Evolutionary conservation across 2,797 vertebrate genomes (phyloP), one percentile per base, ranked within the genome.

Genomic region (Geotrypetes seraphini): DNA sequence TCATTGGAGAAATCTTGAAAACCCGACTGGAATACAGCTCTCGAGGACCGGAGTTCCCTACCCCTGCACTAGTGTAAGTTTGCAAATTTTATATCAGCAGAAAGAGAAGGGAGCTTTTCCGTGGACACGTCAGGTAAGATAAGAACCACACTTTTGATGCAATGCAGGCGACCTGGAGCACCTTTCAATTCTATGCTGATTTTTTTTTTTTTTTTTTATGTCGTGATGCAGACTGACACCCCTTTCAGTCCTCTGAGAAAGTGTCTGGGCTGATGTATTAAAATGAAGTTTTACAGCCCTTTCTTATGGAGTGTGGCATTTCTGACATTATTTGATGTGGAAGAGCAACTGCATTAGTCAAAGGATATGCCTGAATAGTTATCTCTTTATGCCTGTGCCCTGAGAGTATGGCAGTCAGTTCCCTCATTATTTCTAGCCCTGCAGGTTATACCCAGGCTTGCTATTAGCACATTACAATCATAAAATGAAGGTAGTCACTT

Each of bases 341-440:
- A 57, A 56, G 56, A 63, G 62, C 51, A 59, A 46, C 57, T 61
- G 51, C 60, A 63, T 73, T 69, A 66, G 67, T 66, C 43, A 36
- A 46, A 47, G 55, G 62, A 53, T 43, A 62, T 2, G 41, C 67
- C 63, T 49, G 50, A 68, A 38, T 50, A 63, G 62, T 60, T 68
- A 59, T 49, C 62, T 52, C 53, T 60, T 53, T 64, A 61, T 61
- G 58, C 63, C 57, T 42, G 39, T 60, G 58, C 58, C 53, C 60
- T 59, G 48, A 34, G 56, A 69, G 46, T 51, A 55, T 54, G 61
- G 52, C 41, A 60, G 61, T 50, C 20, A 2, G 25, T 33, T 62
- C 37, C 45, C 60, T 69, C 54, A 61, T 69, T 73, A 73, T 65
- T 65, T 69, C 50, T 39, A 66, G 56, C 62, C 67, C 66, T 60